phyloP scores from a whole-genome alignment of 2,888 invertebrate genomes.

The Pristionchus mayeri region DNA sequence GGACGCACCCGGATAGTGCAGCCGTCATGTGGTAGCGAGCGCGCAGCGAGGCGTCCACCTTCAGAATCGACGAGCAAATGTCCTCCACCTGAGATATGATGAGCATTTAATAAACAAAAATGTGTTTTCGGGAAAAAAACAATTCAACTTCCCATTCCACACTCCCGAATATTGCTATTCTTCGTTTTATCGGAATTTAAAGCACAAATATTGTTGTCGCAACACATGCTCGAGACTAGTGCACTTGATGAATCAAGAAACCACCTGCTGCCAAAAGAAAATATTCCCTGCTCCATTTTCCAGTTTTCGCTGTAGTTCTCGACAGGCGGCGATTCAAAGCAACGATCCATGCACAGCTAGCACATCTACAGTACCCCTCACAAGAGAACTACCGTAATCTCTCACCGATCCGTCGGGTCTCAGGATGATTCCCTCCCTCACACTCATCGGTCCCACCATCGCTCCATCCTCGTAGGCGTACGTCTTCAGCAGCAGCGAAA shows the following conservation, averaged over 20 bases:
- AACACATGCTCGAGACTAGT: no score
- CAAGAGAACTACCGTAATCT: neutral
- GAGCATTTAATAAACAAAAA: no score
- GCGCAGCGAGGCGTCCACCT: constrained; percentile 37
- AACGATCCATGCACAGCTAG: no score
- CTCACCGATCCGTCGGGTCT: constrained; percentile 42
- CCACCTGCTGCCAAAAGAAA: no score
- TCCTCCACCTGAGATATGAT: constrained; percentile 46
- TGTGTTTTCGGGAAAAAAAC: no score
- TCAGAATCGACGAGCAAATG: constrained; percentile 45
- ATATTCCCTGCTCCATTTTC: no score
- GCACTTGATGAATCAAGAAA: neutral
- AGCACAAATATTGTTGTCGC: no score
- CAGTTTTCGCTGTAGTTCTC: no score
- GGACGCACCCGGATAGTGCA: constrained; percentile 19
- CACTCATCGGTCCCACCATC: constrained; percentile 37
- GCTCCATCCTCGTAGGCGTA: constrained; percentile 49
- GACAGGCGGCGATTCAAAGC: no score
- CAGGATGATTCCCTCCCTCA: constrained; percentile 47
- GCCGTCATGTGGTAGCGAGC: constrained; percentile 45
- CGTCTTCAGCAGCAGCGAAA: constrained; percentile 46
- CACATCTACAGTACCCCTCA: neutral
- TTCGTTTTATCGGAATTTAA: no score
- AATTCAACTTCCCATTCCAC: no score
- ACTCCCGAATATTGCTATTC: no score